These are phyloP conservation scores for Mobula hypostoma DNA, from an alignment of 2,113 vertebrate genomes.

Conservation along the genomic window DNA sequence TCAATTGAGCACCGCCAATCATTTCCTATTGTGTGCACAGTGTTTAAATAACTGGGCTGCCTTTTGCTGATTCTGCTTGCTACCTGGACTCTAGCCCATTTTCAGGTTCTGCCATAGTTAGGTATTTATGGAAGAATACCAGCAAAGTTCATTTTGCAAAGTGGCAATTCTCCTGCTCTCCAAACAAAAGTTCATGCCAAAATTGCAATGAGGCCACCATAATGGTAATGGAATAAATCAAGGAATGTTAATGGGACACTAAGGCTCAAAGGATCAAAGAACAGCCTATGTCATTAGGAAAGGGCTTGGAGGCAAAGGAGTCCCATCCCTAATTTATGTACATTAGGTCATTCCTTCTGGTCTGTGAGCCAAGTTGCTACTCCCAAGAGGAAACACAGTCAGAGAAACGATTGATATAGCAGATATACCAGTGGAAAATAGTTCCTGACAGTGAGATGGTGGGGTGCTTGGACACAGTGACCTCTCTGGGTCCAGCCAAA, in stretches of 20 bases:
- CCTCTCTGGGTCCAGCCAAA: too few species aligned
- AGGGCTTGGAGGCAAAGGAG: background rate
- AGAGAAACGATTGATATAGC: background rate
- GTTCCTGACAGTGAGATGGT: too few species aligned
- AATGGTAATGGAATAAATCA: background rate
- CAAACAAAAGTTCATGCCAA: background rate
- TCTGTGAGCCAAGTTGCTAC: background rate
- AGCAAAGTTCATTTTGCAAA: background rate
- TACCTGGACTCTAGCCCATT: background rate
- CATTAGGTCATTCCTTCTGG: background rate
- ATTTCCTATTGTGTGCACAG: background rate
- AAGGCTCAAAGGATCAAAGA: background rate
- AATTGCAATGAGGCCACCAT: background rate
- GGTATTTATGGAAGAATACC: background rate
- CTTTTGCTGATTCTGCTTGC: background rate
- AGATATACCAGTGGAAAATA: too few species aligned
- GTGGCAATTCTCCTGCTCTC: background rate
- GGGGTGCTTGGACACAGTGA: too few species aligned
- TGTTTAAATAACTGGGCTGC: background rate
- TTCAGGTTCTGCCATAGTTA: background rate
- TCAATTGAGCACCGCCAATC: background rate
- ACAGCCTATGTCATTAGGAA: background rate
- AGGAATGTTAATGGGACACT: background rate
- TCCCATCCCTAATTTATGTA: background rate
- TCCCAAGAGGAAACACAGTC: background rate